Evolutionary conservation across 2,797 vertebrate species (phyloP), one percentile per base, ranked within the genome.

Genomic region (Enteromius mattozi): DNA sequence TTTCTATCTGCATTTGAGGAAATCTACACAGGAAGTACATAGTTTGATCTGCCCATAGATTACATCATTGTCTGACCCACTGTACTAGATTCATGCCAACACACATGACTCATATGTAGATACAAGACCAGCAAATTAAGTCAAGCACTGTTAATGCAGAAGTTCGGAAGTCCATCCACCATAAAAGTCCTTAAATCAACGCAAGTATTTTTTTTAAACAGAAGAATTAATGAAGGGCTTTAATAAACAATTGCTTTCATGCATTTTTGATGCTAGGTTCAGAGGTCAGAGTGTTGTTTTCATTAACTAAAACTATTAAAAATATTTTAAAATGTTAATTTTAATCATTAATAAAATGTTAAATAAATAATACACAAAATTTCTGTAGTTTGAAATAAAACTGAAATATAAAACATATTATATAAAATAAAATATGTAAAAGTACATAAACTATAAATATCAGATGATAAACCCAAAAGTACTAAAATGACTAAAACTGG

Each of bases 21-120:
- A 30, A 72, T 63, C 40, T 82, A 82, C 54, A 83, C 61, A 83
- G 81, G 81, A 83, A 83, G 81, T 59, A 14, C 72, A 83, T 66
- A 42, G 47, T 77, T 54, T 77, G 61, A 77, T 77, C 61, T 77
- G 61, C 72, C 35, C 47, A 54, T 40, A 66, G 59, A 66, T 83
- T 63, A 76, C 81, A 83, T 68, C 81, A 68, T n/a, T 19, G 61
- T 66, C 14, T 82, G 70, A 40, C 21, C 71, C 71, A 76, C 45
- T 82, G 81, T 72, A 47, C 56, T n/a, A 47, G 40, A 75, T 33
- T 63, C 33, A 65, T 65, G 30, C 54, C 24, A 54, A 68, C 61
- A 83, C 30, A 8, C 61, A 63, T 42, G 33, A 77, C 61, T 77
- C 24, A 42, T 10, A 10, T 33, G n/a, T 37, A 54, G 54, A 45